phyloP scores from a whole-genome alignment of 2,797 vertebrate genomes.

The Enteromius anoplus region DNA sequence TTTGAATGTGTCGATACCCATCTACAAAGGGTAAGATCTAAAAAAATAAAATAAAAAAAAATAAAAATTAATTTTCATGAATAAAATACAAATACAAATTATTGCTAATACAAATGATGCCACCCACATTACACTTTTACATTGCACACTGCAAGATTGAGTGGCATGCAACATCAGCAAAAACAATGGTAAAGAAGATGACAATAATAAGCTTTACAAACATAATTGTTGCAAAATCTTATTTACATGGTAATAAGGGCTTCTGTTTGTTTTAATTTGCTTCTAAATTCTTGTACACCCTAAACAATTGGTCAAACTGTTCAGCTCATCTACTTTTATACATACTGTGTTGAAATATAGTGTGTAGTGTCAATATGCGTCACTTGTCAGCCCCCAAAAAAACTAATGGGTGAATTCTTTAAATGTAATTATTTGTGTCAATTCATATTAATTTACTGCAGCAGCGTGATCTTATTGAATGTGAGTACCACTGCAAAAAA shows the following conservation, averaged over 20 bases:
- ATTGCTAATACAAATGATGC: background rate
- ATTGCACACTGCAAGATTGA: background rate
- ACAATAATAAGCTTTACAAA: background rate
- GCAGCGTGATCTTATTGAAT: background rate
- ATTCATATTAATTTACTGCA: background rate
- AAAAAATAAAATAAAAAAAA: background rate
- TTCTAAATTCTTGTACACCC: background rate
- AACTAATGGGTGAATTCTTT: background rate
- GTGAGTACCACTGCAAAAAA: background rate
- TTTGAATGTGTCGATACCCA: conserved; percentile 95
- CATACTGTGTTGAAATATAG: background rate
- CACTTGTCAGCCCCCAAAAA: background rate
- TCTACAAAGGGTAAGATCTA: conserved; percentile 96
- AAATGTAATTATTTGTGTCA: background rate
- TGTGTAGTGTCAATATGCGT: background rate
- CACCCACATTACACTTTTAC: no score
- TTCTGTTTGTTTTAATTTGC: background rate
- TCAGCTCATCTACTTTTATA: background rate
- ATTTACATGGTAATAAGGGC: background rate
- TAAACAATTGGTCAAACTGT: background rate
- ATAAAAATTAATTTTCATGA: conserved; percentile 12
- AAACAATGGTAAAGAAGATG: background rate
- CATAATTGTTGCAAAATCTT: background rate
- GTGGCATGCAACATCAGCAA: background rate
- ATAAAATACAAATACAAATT: background rate